These are phyloP conservation scores for Sorex maritimensis DNA, from an alignment of 2,797 vertebrate species.

Conservation along the genomic window DNA sequence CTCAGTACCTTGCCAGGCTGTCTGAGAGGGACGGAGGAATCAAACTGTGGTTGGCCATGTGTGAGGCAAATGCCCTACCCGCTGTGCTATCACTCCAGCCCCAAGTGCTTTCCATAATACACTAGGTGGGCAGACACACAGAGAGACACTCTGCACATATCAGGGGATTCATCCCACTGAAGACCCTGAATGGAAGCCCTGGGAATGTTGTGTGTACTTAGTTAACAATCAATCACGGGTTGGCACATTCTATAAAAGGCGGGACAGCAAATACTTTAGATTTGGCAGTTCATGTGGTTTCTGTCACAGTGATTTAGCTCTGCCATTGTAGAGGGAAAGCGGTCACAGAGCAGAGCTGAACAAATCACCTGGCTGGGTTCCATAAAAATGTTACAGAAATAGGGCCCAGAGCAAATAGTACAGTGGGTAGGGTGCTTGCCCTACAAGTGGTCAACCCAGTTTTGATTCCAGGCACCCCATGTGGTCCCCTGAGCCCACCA, in stretches of 20 bases:
- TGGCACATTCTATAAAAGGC: neutral
- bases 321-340: neutral
- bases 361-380: neutral
- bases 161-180: neutral
- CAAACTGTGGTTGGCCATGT: too few relatives aligned
- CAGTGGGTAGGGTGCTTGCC: too few relatives aligned
- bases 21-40: too few relatives aligned
- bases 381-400: slow-evolving; percentile 18
- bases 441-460: too few relatives aligned
- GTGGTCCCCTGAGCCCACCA: too few relatives aligned
- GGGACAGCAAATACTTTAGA: neutral
- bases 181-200: neutral
- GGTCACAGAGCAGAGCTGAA: neutral
- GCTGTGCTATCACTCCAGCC: too few relatives aligned
- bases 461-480: too few relatives aligned
- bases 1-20: too few relatives aligned
- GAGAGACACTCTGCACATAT: neutral
- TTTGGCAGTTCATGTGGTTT: neutral
- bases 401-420: too few relatives aligned
- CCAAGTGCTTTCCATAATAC: neutral
- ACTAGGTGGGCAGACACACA: neutral
- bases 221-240: neutral
- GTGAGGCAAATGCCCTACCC: too few relatives aligned
- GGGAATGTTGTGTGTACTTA: neutral
- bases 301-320: neutral